Percentiles rank a stretch among this genome's conserved stretches.
Evolutionary conservation across 2,113 vertebrate species (phyloP).

Genomic region (Phasianus colchicus): DNA sequence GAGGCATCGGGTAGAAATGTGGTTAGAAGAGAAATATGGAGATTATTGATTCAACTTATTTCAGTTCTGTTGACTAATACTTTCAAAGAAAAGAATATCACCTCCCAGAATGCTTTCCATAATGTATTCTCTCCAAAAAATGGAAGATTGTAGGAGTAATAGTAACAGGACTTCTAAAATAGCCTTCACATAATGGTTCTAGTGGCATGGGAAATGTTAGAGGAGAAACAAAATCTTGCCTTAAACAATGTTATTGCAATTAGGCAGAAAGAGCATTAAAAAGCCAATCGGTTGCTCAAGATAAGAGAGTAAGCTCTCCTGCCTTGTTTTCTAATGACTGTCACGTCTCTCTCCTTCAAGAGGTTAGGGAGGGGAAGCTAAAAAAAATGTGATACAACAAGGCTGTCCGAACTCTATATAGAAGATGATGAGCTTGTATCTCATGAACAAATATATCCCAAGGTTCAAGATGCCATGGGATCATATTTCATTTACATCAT

Average conservation of each 20-base stretch:
- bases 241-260: not conserved
- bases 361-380: not conserved
- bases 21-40: not conserved
- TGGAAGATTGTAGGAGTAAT: not conserved
- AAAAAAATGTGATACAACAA: not conserved
- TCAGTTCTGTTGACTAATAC: not conserved
- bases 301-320: not conserved
- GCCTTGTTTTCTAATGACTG: not conserved
- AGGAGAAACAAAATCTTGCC: not conserved
- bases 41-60: not conserved
- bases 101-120: not conserved
- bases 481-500: conserved; percentile 56
- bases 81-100: not conserved
- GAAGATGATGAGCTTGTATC: conserved; percentile 17
- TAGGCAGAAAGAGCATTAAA: not conserved
- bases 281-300: not conserved
- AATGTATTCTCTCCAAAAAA: not conserved
- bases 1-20: not conserved
- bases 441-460: conserved; percentile 34
- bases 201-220: not conserved
- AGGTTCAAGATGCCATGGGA: not conserved
- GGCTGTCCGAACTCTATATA: not conserved
- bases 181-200: not conserved
- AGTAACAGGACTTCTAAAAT: not conserved
- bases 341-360: not conserved